Percentiles rank a stretch among this genome's conserved stretches.
phyloP scores from a whole-genome alignment of 2,797 vertebrate species.

The Phrynocephalus forsythii region DNA sequence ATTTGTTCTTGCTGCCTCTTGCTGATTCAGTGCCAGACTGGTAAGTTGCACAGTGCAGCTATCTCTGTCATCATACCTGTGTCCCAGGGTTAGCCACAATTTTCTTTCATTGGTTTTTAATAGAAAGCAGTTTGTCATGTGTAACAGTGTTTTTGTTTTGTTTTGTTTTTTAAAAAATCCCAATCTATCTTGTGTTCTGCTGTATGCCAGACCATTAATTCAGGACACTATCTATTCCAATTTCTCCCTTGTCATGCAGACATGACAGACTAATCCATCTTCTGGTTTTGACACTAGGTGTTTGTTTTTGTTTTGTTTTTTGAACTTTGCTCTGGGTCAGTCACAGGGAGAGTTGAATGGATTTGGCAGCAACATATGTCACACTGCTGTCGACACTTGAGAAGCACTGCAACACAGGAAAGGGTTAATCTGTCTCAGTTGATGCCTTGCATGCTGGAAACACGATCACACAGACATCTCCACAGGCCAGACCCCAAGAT shows the following conservation, averaged over 20 bases:
- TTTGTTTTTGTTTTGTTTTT: conserved; percentile 50
- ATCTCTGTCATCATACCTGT: conserved; percentile 26
- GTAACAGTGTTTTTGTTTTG: conserved; percentile 11
- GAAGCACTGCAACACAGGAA: background rate
- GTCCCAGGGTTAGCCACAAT: conserved; percentile 28
- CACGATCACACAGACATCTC: background rate
- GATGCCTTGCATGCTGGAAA: background rate
- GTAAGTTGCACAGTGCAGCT: background rate
- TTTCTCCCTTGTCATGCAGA: conserved; percentile 14
- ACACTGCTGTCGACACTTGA: background rate
- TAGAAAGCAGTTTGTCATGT: conserved; percentile 32
- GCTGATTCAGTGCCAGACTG: conserved; percentile 28
- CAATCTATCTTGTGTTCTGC: background rate
- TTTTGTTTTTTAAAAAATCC: conserved; percentile 9
- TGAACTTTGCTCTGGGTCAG: conserved; percentile 30
- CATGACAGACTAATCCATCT: conserved; percentile 34
- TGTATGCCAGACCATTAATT: conserved; percentile 33
- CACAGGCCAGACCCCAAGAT: background rate
- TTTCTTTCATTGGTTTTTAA: conserved; percentile 47
- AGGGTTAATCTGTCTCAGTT: background rate
- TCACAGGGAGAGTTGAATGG: background rate
- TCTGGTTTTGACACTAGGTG: conserved; percentile 33
- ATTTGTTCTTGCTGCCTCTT: conserved; percentile 31
- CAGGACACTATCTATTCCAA: conserved; percentile 39
- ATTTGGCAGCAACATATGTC: background rate